A percentile compares a stretch with the other conserved stretches of the same genome.
Conservation (phyloP, 2,888 invertebrate species). For the Orthosia incerta region DNA sequence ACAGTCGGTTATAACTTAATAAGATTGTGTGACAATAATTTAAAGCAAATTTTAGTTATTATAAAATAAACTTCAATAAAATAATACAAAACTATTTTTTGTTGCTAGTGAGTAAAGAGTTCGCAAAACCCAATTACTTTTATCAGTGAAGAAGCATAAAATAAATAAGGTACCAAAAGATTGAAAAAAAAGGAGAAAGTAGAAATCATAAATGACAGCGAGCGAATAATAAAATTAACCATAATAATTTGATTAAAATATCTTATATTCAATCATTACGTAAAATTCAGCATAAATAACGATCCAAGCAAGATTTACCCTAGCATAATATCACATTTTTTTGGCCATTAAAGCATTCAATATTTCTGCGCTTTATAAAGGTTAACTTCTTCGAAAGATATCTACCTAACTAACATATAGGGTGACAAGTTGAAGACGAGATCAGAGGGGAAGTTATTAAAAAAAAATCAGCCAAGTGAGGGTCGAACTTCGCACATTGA, state of each 20-base stretch:
- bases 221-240: slow-evolving; percentile 16
- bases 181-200: neutral
- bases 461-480: too few species aligned
- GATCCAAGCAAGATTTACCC: neutral
- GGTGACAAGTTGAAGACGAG: too few species aligned
- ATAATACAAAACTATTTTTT: too few species aligned
- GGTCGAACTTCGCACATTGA: too few species aligned
- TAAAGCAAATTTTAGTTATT: too few species aligned
- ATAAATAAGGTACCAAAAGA: too few species aligned
- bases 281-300: neutral
- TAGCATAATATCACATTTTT: slow-evolving; percentile 8
- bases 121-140: too few species aligned
- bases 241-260: neutral
- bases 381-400: neutral
- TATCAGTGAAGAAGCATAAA: neutral
- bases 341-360: neutral
- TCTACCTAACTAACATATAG: neutral
- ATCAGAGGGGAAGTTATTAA: too few species aligned
- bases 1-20: too few species aligned
- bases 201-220: neutral
- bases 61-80: too few species aligned
- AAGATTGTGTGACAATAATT: too few species aligned
- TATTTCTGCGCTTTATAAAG: neutral
- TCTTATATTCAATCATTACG: neutral
- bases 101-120: too few species aligned